phyloP scores from a whole-genome alignment of 1,140 invertebrate species.

The Bombus pascuorum region DNA sequence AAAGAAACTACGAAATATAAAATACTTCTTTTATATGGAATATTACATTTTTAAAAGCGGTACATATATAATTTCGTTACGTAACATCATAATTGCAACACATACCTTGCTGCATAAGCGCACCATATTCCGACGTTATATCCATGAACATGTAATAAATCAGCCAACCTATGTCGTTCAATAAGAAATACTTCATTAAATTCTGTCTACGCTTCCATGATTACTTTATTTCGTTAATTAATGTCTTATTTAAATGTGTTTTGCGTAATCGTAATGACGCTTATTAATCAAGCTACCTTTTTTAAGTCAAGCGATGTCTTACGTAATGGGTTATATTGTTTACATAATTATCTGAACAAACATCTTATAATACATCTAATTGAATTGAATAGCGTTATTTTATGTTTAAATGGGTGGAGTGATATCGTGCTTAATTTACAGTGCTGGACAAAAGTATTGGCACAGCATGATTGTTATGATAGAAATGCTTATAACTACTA shows the following conservation, averaged over 20 bases:
- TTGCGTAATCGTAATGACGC: conserved; percentile 16
- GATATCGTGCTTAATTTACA: background rate
- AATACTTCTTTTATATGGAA: background rate
- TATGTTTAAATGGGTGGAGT: background rate
- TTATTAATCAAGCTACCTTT: background rate
- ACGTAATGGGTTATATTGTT: background rate
- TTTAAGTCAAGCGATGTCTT: background rate
- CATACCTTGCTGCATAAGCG: no score
- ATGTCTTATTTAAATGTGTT: conserved; percentile 14
- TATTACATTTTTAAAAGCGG: conserved; percentile 3
- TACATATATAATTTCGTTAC: conserved; percentile 13
- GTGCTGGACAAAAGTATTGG: no score
- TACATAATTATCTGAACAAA: background rate
- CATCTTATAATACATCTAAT: no score
- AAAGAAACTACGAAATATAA: background rate
- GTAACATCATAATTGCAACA: conserved; percentile 7
- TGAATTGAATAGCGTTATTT: background rate
- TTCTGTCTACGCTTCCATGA: background rate
- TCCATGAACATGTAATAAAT: conserved; percentile 3
- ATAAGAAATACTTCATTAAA: conserved; percentile 17
- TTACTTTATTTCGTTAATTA: conserved; percentile 31
- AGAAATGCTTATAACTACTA: no score
- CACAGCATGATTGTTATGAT: no score
- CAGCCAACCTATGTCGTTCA: background rate
- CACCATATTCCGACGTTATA: background rate